Conservation (phyloP, 2,888 invertebrate species). For the Sicus ferrugineus region DNA sequence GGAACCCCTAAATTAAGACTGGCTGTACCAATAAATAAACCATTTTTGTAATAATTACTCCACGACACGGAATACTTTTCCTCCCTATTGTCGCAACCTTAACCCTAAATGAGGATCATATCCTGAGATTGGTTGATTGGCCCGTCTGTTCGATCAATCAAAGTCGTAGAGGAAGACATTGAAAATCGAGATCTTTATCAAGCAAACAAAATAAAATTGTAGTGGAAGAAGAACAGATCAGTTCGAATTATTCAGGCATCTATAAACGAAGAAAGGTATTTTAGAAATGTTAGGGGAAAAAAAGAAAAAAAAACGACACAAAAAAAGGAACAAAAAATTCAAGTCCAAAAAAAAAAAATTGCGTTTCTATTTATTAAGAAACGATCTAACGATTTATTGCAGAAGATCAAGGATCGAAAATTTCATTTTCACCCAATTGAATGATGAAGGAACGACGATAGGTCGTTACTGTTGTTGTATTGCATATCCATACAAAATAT, state of each 20-base stretch:
- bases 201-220: no score
- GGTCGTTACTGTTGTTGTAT: not conserved
- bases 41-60: conserved; percentile 13
- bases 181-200: conserved; percentile 32
- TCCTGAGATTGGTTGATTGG: conserved; percentile 4
- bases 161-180: conserved; percentile 2
- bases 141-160: not conserved
- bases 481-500: no score
- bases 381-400: conserved; percentile 11
- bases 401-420: conserved; percentile 20
- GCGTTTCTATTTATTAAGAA: not conserved
- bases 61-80: conserved; percentile 9
- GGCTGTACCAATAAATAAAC: conserved; percentile 12
- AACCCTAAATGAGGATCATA: no score
- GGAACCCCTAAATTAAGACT: conserved; percentile 6
- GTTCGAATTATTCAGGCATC: not conserved
- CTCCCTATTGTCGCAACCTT: not conserved
- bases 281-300: no score
- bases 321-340: conserved; percentile 11
- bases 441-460: not conserved
- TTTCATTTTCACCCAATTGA: conserved; percentile 13
- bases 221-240: no score
- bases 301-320: conserved; percentile 15
- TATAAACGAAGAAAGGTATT: no score
- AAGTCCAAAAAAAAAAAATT: conserved; percentile 24